These are phyloP conservation scores for Halcyon badia DNA, from an alignment of 2,797 vertebrate genomes.

Conservation along the genomic window DNA sequence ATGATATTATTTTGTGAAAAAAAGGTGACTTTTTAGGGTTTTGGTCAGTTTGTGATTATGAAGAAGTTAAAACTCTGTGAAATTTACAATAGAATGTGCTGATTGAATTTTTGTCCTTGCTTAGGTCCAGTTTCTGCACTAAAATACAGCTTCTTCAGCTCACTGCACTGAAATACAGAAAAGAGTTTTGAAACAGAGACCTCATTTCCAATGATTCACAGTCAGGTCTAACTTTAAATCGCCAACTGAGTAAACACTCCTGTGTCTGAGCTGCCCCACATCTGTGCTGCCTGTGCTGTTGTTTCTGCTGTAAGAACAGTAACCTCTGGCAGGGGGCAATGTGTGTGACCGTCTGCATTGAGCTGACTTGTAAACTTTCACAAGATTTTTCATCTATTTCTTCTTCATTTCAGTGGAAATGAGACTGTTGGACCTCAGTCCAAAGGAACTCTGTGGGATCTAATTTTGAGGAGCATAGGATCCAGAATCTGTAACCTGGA, in stretches of 20 bases:
- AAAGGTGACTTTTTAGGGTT: background rate
- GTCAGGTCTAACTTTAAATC: background rate
- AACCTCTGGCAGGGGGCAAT: too few relatives aligned
- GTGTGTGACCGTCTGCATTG: too few relatives aligned
- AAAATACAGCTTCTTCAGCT: background rate
- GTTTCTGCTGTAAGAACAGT: background rate
- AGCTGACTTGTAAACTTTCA: fast-evolving
- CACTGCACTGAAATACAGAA: background rate
- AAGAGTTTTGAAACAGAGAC: background rate
- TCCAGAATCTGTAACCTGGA: background rate
- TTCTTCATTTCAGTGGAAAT: background rate
- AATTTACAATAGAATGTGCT: background rate
- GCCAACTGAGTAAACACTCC: background rate
- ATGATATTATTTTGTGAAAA: background rate
- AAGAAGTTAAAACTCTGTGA: background rate
- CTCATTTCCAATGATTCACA: background rate
- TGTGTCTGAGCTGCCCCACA: background rate
- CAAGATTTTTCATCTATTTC: background rate
- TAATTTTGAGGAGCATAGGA: background rate
- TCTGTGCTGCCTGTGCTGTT: background rate
- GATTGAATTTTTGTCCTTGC: background rate
- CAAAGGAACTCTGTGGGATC: background rate
- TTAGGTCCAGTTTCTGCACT: background rate
- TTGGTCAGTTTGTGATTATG: background rate
- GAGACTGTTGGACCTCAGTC: too few relatives aligned